Evolutionary conservation across 2,797 vertebrate genomes (phyloP).

Genomic region (Lagorchestes hirsutus): DNA sequence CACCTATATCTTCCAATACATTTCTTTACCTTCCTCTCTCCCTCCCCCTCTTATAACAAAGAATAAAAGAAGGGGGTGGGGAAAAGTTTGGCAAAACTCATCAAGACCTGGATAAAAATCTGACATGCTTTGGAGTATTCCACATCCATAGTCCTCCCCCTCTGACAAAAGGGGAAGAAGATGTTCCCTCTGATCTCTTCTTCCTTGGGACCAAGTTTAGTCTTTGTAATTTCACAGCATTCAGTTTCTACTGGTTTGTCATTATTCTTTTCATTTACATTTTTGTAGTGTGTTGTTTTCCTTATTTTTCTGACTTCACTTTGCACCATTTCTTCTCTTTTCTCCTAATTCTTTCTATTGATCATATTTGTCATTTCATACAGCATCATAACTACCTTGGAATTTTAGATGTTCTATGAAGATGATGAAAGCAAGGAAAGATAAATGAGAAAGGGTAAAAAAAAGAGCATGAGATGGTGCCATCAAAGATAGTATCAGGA

Average conservation of each 20-base stretch:
- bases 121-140: background rate
- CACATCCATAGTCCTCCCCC: background rate
- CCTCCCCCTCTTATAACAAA: background rate
- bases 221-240: background rate
- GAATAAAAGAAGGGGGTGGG: background rate
- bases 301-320: background rate
- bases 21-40: background rate
- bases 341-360: background rate
- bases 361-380: background rate
- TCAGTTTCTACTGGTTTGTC: background rate
- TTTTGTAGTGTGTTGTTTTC: background rate
- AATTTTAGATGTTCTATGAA: background rate
- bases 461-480: background rate
- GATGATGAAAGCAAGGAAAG: background rate
- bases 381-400: background rate
- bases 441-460: background rate
- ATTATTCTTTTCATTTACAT: background rate
- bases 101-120: background rate
- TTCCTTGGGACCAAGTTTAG: background rate
- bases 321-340: background rate
- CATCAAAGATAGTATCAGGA: background rate
- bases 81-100: background rate
- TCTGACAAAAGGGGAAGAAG: background rate
- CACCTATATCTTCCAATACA: background rate
- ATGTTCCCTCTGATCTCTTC: background rate